Conservation (phyloP, 2,797 vertebrate genomes). For the Diplodus sargus region DNA sequence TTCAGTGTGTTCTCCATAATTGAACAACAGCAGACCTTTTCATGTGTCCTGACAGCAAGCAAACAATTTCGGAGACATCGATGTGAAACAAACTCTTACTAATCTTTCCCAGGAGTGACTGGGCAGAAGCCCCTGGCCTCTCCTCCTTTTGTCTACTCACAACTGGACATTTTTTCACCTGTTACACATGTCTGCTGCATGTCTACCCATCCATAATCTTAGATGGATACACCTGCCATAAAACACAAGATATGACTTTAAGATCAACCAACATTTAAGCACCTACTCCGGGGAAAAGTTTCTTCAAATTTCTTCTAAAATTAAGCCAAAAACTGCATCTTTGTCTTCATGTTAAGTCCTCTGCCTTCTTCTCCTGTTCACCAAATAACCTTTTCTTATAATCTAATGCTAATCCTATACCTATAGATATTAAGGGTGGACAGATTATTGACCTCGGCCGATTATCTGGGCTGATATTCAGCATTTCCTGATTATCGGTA, state of each 20-base stretch:
- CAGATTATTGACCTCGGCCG: too few relatives aligned
- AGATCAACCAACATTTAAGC: constrained; percentile 23
- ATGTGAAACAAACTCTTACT: constrained; percentile 13
- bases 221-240: constrained; percentile 49
- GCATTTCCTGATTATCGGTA: too few relatives aligned
- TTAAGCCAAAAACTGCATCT: neutral
- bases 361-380: neutral
- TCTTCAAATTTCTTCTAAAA: neutral
- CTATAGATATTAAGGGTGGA: too few relatives aligned
- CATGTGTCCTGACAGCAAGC: constrained; percentile 1
- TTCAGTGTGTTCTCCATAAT: constrained; percentile 27
- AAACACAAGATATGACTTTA: constrained; percentile 34
- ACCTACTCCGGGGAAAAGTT: neutral
- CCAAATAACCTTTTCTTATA: neutral
- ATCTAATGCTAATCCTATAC: too few relatives aligned
- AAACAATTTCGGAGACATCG: neutral
- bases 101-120: neutral
- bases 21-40: constrained; percentile 52
- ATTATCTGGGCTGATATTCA: too few relatives aligned
- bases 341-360: neutral
- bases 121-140: neutral
- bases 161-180: neutral
- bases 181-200: neutral
- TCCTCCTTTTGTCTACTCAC: neutral
- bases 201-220: constrained; percentile 40